phyloP scores from a whole-genome alignment of 2,888 invertebrate species.

The Ennomos fuscantarius region DNA sequence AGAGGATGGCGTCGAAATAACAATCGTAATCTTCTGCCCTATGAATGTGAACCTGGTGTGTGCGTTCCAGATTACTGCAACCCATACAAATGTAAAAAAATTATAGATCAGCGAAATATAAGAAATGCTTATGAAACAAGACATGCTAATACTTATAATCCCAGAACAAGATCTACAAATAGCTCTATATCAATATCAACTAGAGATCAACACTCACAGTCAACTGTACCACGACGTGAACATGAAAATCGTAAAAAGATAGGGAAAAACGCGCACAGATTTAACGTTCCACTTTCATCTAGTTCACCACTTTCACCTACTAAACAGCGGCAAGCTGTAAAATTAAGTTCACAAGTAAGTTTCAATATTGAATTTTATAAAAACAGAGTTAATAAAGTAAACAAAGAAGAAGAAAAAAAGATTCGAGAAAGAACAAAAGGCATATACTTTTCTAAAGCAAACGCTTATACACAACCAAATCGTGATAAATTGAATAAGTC shows the following conservation, averaged over 20 bases:
- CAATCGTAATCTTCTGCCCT: slow-evolving; percentile 31
- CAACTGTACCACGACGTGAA: neutral
- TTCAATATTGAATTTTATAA: slow-evolving; percentile 45
- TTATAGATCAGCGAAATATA: slow-evolving; percentile 12
- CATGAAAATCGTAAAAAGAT: too few species aligned
- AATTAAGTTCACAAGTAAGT: slow-evolving; percentile 43
- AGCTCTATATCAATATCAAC: neutral
- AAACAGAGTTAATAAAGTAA: slow-evolving; percentile 13
- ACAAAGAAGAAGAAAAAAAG: too few species aligned
- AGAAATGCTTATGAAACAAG: neutral
- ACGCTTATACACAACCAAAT: neutral
- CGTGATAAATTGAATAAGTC: slow-evolving; percentile 4
- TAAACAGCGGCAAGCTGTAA: slow-evolving; percentile 28
- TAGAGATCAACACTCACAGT: neutral
- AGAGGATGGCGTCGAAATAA: slow-evolving; percentile 7
- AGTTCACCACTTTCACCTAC: neutral
- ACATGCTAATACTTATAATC: slow-evolving; percentile 1
- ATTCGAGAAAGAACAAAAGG: too few species aligned
- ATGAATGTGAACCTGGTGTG: slow-evolving; percentile 49
- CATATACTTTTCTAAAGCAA: neutral
- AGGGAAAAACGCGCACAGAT: too few species aligned
- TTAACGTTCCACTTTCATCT: neutral
- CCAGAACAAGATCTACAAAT: neutral
- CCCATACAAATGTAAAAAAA: slow-evolving; percentile 40
- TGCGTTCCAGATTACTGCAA: slow-evolving; percentile 48